A percentile compares a stretch with the other conserved stretches of the same genome.
Conservation (phyloP, 2,888 invertebrate species). For the Erpobdella octoculata region DNA sequence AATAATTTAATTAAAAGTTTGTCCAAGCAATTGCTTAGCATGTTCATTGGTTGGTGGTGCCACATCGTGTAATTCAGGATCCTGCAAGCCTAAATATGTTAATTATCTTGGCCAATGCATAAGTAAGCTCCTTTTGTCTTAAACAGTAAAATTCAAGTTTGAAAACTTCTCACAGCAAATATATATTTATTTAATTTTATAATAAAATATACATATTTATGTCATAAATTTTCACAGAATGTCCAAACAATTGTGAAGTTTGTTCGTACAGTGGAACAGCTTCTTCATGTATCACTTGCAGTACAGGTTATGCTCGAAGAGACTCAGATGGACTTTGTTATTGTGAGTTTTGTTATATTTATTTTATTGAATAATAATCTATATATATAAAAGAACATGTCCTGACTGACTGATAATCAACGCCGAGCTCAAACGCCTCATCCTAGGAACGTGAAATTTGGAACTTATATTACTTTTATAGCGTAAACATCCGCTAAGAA, state of each 20-base stretch:
- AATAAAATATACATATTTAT: slow-evolving; percentile 6
- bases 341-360: slow-evolving; percentile 4
- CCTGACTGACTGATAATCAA: too few relatives aligned
- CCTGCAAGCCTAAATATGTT: slow-evolving; percentile 20
- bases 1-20: too few relatives aligned
- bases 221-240: slow-evolving; percentile 24
- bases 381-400: too few relatives aligned
- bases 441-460: too few relatives aligned
- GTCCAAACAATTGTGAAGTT: slow-evolving; percentile 24
- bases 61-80: slow-evolving; percentile 12
- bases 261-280: slow-evolving; percentile 18
- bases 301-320: slow-evolving; percentile 22
- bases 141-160: background rate
- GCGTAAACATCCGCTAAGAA: too few relatives aligned
- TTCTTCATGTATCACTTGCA: slow-evolving; percentile 24
- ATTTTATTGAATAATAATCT: too few relatives aligned
- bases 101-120: slow-evolving; percentile 25
- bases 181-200: too few relatives aligned
- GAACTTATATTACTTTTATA: too few relatives aligned
- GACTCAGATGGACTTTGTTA: slow-evolving; percentile 28
- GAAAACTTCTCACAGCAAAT: too few relatives aligned
- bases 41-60: slow-evolving; percentile 22
- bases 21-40: slow-evolving; percentile 28
- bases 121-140: background rate
- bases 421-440: too few relatives aligned